Evolutionary conservation across 2,888 invertebrate species (phyloP), one percentile per base, ranked within the genome.

Genomic region (Drymonia ruficornis): DNA sequence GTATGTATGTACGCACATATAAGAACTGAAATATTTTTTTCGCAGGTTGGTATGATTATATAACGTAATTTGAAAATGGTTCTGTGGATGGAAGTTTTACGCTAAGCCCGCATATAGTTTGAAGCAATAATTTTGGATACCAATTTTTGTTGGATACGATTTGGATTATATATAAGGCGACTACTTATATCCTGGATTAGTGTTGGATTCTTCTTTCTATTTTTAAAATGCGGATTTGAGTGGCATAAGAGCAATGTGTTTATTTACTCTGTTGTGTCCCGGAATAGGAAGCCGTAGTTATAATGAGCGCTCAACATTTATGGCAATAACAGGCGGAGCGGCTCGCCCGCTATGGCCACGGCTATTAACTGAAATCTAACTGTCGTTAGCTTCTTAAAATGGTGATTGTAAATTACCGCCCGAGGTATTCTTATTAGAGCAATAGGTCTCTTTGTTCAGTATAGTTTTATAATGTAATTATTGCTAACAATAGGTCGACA

Each of bases 331-430:
- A 12, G 16, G 31, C 46, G 19, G 19, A 5, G 16, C 18, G 18
- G 19, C 19, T 46, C 15, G 34, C 57, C 42, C 13, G 29, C 40
- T 57, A 71, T 52, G 70, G 65, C 31, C 53, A 57, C 54, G 61
- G 58, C 67, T 67, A 69, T 69, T 70, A 70, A 61, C 57, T 61
- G 55, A 45, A 58, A 64, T 65, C 58, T 60, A 59, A 65, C 60
- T 56, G 58, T 64, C 60, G 69, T 67, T 67, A 63, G 46, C 15
- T 8, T 11, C 63, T 63, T 49, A 63, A 63, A 43, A 72, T 63
- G 65, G 71, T 8, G 16, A 64, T 64, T 60, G 60, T 57, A 55
- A 61, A 65, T 72, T 65, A 72, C 64, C 57, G 15, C 16, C 36
- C 19, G 19, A 28, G 28, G 28, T 43, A n/a, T 40, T 7, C 28